Conservation (phyloP, 2,888 invertebrate species). For the Sinodicranocentrus sp. region DNA sequence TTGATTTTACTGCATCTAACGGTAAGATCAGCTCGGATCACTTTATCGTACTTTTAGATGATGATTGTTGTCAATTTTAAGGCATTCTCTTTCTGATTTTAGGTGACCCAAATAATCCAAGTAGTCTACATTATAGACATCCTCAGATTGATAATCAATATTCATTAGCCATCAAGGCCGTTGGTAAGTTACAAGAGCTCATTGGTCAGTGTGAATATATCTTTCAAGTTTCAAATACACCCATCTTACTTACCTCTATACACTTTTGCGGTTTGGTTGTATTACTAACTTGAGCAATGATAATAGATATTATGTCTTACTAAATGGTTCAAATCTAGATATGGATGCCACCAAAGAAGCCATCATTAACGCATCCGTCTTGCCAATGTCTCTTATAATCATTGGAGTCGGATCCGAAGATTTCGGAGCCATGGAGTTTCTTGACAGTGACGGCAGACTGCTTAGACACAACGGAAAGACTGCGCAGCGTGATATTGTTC, state of each 20-base stretch:
- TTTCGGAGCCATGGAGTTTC: constrained; percentile 81
- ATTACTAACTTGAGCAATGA: too few relatives aligned
- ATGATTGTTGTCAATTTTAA: too few relatives aligned
- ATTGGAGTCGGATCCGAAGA: constrained; percentile 81
- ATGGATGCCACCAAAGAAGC: constrained; percentile 77
- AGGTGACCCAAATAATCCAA: constrained; percentile 77
- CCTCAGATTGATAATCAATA: constrained; percentile 80
- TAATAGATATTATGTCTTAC: constrained; percentile 3
- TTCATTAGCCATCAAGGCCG: constrained; percentile 79
- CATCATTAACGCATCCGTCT: constrained; percentile 79
- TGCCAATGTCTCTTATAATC: constrained; percentile 83
- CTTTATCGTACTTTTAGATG: too few relatives aligned
- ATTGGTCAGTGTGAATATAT: too few relatives aligned
- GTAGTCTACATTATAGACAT: constrained; percentile 79
- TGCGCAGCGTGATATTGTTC: constrained; percentile 82
- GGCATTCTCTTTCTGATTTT: too few relatives aligned
- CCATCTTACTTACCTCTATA: too few relatives aligned
- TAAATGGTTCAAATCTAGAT: constrained; percentile 69
- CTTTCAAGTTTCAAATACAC: too few relatives aligned
- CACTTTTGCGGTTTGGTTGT: too few relatives aligned
- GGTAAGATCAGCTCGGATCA: too few relatives aligned
- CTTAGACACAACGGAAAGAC: constrained; percentile 77
- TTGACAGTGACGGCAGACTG: constrained; percentile 80
- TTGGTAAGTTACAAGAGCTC: constrained; percentile 79
- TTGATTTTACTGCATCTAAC: constrained; percentile 75